Evolutionary conservation across 2,113 vertebrate genomes (phyloP), one percentile per base, ranked within the genome.

Genomic region (Dendropsophus ebraccatus): DNA sequence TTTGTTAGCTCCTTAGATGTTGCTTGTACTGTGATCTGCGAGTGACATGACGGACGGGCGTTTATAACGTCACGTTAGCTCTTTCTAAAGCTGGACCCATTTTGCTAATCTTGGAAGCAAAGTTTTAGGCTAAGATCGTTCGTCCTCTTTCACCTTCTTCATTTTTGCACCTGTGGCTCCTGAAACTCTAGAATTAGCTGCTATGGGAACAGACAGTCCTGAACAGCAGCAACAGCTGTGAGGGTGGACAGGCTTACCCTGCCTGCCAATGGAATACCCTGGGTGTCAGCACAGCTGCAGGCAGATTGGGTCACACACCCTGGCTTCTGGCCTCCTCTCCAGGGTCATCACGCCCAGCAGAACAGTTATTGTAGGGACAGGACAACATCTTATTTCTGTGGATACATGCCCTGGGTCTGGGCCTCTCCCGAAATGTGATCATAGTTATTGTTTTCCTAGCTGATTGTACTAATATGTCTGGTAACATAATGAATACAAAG

Each of bases 151-250:
- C 77, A 86, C 76, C 78, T 87, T 74, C 37, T 70, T 30, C 37
- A 10, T 81, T 41, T n/a, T 81, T 47, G 69, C 52, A 74, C 78
- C 79, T 73, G 78, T 81, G 52, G n/a, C 85, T 74, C 77, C 67
- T 87, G 85, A 72, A 87, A 81, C 67, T 81, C 52, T 74, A 87
- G 85, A 87, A 62, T 70, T 56, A 78, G 78, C 85, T 81, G 77
- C 77, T 74, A 60, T 50, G 69, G 56, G 85, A 74, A 87, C 85
- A 87, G 85, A 74, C 85, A 60, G 85, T 74, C 67, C 77, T 87
- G 85, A 81, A 74, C 85, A 86, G 85, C 77, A 86, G 85, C 77
- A 81, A 86, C 85, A 87, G 85, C 85, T 87, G 85, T 87, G 30
- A 54, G 52, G 12, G 60, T 2, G 35, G 50, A 41, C 14, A 25